Evolutionary conservation across 2,113 vertebrate genomes (phyloP).

Genomic region (Morone chrysops): DNA sequence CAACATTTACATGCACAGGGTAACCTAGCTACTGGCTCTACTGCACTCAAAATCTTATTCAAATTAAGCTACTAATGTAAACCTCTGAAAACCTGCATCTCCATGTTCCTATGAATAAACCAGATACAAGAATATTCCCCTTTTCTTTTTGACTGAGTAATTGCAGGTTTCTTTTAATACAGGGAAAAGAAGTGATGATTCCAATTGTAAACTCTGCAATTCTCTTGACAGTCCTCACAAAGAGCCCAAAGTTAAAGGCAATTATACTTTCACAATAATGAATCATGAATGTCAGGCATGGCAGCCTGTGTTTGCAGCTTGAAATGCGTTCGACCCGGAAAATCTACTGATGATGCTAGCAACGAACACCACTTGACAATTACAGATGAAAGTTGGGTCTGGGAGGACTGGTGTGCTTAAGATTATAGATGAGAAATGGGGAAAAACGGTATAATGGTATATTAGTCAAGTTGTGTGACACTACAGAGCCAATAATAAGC

Average conservation of each 20-base stretch:
- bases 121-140: neutral
- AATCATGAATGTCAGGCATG: neutral
- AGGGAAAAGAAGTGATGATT: constrained; percentile 21
- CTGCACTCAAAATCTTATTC: constrained; percentile 9
- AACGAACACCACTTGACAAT: neutral
- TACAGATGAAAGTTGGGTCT: neutral
- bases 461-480: neutral
- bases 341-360: neutral
- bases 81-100: constrained; percentile 16
- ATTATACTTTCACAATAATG: constrained; percentile 32
- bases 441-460: neutral
- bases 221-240: constrained; percentile 35
- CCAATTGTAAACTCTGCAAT: constrained; percentile 14
- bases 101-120: constrained; percentile 7
- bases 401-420: neutral
- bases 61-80: constrained; percentile 15
- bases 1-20: neutral
- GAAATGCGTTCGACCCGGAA: neutral
- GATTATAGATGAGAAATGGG: neutral
- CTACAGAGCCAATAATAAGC: neutral
- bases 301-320: constrained; percentile 35
- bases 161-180: constrained; percentile 29
- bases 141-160: constrained; percentile 17
- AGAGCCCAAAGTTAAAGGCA: constrained; percentile 25
- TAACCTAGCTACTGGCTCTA: neutral